phyloP scores from a whole-genome alignment of 2,797 vertebrate genomes.

The Chrosomus eos region DNA sequence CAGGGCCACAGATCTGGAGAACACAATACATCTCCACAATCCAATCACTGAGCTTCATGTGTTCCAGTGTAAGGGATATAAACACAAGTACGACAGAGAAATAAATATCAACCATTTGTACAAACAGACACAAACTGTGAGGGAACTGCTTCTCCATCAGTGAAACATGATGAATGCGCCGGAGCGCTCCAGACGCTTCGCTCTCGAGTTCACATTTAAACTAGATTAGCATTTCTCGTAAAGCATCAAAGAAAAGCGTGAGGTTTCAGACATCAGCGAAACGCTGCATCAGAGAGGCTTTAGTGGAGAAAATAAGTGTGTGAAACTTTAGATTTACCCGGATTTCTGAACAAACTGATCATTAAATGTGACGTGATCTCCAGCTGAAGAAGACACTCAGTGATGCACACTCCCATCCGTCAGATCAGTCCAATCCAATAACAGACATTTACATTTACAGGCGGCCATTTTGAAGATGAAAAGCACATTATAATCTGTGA shows the following conservation, averaged over 20 bases:
- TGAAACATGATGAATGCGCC: neutral
- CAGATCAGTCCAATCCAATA: too few species aligned
- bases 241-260: neutral
- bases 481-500: neutral
- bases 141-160: neutral
- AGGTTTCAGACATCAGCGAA: neutral
- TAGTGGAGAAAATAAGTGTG: neutral
- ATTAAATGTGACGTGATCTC: neutral
- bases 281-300: neutral
- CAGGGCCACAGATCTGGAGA: conserved; percentile 66
- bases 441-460: too few species aligned
- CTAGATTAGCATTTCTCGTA: neutral
- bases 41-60: conserved; percentile 60
- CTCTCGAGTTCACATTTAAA: neutral
- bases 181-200: neutral
- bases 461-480: neutral
- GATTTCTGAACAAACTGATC: neutral
- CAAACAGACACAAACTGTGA: neutral
- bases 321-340: neutral
- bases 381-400: too few species aligned
- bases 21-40: conserved; percentile 60
- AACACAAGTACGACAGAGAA: conserved; percentile 28
- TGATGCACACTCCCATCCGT: too few species aligned
- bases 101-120: neutral
- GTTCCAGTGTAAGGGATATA: conserved; percentile 2